phyloP scores from a whole-genome alignment of 2,113 vertebrate genomes.

The Orientallactaga bullata region DNA sequence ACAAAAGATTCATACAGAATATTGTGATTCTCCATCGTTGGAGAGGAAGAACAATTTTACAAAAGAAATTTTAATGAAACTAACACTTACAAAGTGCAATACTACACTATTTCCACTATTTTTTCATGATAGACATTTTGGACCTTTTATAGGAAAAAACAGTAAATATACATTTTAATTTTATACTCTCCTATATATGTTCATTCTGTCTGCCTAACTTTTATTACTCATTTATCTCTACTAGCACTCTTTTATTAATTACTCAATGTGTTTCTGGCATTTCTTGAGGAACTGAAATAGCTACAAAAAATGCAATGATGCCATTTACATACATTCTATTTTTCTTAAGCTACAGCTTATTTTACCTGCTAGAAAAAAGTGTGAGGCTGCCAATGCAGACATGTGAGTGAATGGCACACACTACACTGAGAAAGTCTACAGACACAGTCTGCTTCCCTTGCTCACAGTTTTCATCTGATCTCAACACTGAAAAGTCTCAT shows the following conservation, averaged over 20 bases:
- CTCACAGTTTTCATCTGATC: background rate
- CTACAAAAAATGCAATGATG: background rate
- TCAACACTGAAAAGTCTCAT: background rate
- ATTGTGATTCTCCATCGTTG: background rate
- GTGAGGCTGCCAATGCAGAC: background rate
- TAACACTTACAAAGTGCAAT: background rate
- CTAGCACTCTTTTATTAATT: background rate
- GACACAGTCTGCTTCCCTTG: background rate
- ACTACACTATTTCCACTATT: background rate
- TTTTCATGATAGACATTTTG: conserved; percentile 18
- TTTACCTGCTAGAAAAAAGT: background rate
- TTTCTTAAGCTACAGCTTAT: background rate
- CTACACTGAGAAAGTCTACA: background rate
- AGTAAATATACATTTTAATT: conserved; percentile 16
- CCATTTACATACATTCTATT: no score
- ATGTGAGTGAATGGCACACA: fast-evolving
- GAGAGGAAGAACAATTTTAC: background rate
- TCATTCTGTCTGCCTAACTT: background rate
- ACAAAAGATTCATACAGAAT: background rate
- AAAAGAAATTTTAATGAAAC: conserved; percentile 49
- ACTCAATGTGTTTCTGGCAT: background rate
- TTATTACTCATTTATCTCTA: background rate
- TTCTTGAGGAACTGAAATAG: background rate
- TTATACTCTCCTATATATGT: background rate
- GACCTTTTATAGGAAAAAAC: background rate